A percentile compares a stretch with the other conserved stretches of the same genome.
phyloP scores from a whole-genome alignment of 2,888 invertebrate species.

The Neoscelio sp. region DNA sequence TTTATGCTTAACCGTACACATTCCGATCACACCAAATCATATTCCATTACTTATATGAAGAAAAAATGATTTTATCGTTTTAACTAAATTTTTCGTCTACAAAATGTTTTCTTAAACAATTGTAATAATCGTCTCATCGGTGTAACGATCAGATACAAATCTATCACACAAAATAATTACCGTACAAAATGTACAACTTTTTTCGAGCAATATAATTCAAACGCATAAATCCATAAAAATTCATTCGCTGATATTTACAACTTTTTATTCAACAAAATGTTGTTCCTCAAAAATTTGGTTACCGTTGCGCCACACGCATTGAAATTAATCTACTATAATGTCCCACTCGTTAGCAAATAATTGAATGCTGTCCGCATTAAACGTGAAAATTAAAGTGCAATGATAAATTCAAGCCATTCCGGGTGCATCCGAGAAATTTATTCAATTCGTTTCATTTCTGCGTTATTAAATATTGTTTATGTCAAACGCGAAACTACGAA shows the following conservation, averaged over 20 bases:
- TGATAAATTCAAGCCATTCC: constrained; percentile 53
- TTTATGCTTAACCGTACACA: too few relatives aligned
- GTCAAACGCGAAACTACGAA: constrained; percentile 55
- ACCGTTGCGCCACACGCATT: constrained; percentile 14
- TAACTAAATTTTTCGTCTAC: too few relatives aligned
- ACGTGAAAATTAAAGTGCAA: constrained; percentile 60
- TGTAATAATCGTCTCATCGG: too few relatives aligned
- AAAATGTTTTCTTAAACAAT: too few relatives aligned
- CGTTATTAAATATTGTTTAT: constrained; percentile 65
- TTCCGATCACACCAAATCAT: too few relatives aligned
- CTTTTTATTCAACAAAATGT: constrained; percentile 25
- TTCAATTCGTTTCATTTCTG: constrained; percentile 63
- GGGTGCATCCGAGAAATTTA: constrained; percentile 50
- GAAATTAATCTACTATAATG: constrained; percentile 64
- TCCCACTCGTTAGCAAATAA: constrained; percentile 62
- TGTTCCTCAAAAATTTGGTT: constrained; percentile 11
- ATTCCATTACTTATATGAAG: too few relatives aligned
- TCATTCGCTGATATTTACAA: constrained; percentile 40
- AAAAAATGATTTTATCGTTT: too few relatives aligned
- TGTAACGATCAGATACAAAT: too few relatives aligned
- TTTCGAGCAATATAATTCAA: too few relatives aligned
- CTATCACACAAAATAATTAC: too few relatives aligned
- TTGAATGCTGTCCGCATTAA: constrained; percentile 64
- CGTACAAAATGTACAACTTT: too few relatives aligned
- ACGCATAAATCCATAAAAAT: too few relatives aligned